A percentile compares a stretch with the other conserved stretches of the same genome.
Evolutionary conservation across 2,797 vertebrate species (phyloP).

Genomic region (Thaleichthys pacificus): DNA sequence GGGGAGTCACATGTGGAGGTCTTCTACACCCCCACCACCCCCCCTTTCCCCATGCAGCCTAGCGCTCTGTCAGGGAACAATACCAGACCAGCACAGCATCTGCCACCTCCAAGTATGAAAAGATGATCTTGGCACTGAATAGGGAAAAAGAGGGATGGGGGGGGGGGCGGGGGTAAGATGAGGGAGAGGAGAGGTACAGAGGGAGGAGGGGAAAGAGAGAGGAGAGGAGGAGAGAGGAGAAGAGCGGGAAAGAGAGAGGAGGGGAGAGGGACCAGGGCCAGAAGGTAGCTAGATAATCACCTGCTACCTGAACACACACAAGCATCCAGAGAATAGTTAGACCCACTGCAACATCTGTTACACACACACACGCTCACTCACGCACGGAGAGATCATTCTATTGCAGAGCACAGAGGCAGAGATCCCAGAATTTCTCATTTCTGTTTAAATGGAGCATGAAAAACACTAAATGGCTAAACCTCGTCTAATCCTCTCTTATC

Average conservation of each 20-base stretch:
- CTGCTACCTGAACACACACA: slow-evolving; percentile 96
- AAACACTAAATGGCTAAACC: too few relatives aligned
- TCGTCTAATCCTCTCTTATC: too few relatives aligned
- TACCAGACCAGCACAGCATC: slow-evolving; percentile 89
- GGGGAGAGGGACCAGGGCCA: slow-evolving; percentile 84
- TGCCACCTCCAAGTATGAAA: slow-evolving; percentile 99
- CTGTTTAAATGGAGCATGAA: slow-evolving; percentile 67
- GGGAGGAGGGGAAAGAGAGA: slow-evolving; percentile 59
- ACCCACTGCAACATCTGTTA: slow-evolving; percentile 87
- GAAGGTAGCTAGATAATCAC: slow-evolving; percentile 99
- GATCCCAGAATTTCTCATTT: slow-evolving; percentile 21
- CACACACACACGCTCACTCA: slow-evolving; percentile 26
- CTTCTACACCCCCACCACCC: slow-evolving; percentile 73
- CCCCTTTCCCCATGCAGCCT: slow-evolving; percentile 73
- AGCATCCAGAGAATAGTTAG: slow-evolving; percentile 88
- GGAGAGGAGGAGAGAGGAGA: slow-evolving; percentile 37
- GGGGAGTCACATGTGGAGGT: slow-evolving; percentile 86
- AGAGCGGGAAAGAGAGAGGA: slow-evolving; percentile 76
- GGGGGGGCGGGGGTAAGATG: neutral
- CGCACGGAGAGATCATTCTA: slow-evolving; percentile 1
- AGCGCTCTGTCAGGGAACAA: slow-evolving; percentile 87
- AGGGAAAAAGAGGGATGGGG: slow-evolving; percentile 55
- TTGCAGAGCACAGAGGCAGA: slow-evolving; percentile 2
- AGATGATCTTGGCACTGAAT: slow-evolving; percentile 96
- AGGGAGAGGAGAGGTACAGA: slow-evolving; percentile 40